These are phyloP conservation scores for Simalia tracyae DNA, from an alignment of 2,797 vertebrate species.

Conservation along the genomic window DNA sequence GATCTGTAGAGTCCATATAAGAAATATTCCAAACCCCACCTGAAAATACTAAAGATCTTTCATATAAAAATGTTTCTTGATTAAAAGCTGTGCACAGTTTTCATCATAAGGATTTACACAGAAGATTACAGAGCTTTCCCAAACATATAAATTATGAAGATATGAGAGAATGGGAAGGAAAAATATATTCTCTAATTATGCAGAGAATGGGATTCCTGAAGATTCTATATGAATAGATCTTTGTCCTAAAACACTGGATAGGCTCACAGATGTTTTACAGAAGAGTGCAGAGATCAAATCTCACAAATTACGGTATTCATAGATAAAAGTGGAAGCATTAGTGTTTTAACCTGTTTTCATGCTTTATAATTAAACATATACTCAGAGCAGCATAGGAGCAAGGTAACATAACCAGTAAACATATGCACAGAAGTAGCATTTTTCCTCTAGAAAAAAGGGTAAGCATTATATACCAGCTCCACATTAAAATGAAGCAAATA, in stretches of 20 bases:
- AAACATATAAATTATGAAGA: neutral
- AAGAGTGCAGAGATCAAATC: neutral
- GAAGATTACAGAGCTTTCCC: neutral
- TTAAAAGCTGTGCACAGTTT: neutral
- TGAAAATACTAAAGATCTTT: neutral
- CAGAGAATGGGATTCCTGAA: neutral
- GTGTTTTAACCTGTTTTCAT: neutral
- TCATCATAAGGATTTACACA: neutral
- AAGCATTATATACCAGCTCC: neutral
- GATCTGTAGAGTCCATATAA: neutral
- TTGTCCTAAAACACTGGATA: neutral
- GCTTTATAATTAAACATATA: neutral
- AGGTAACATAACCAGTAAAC: neutral
- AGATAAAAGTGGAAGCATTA: neutral
- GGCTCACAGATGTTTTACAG: neutral
- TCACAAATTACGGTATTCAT: neutral
- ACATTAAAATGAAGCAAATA: too few species aligned
- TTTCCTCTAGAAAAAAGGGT: neutral
- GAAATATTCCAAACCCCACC: neutral
- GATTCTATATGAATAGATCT: neutral
- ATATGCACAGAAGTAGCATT: neutral
- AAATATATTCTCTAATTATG: neutral
- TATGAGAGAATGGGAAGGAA: neutral
- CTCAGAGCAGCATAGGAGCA: neutral
- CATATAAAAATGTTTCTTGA: neutral